Evolutionary conservation across 2,113 vertebrate species (phyloP), one percentile per base, ranked within the genome.

Genomic region (Neolamprologus toae): DNA sequence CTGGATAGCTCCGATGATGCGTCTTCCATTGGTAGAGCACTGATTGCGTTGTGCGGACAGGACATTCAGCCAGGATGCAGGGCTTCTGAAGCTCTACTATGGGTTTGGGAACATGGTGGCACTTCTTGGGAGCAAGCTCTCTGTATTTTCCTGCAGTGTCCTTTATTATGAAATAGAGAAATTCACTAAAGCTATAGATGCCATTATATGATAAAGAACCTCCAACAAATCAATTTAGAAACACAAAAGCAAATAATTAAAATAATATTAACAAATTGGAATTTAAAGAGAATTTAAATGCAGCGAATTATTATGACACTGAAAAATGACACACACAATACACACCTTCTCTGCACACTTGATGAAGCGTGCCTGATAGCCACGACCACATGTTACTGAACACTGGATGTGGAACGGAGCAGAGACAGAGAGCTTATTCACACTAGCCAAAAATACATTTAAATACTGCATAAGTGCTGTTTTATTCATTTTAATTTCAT

Each of bases 311-410:
- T 80, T 28, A 79, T 49, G 5, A 85, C 5, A 13, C 12, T 61
- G 4, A 35, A 42, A n/a, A 37, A 28, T 7, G 11, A 17, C 35
- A 45, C 9, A 76, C 28, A 13, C 10, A 35, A 81, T 53, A 93
- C 87, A 80, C 45, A 95, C 95, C 94, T 97, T 98, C 73, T 98
- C 97, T 5, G 95, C 96, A 93, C 98, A 98, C 73, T 96, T 97
- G 9, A 98, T 92, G 81, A 96, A 95, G 26, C 97, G 96, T 12
- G 89, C 89, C 92, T 98, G 98, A n/a, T 94, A 82, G 11, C 98
- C 98, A 68, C 80, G 90, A 9, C 96, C 97, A 83, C 98, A 98
- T 0, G 97, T 97, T 26, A 92, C 96, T 9, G 98, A 97, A 82
- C 98, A 98, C 98, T 98, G 87, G 14, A 90, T 76, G 51, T 40